phyloP scores from a whole-genome alignment of 2,797 vertebrate species.

The Mormyrops attenuatus region DNA sequence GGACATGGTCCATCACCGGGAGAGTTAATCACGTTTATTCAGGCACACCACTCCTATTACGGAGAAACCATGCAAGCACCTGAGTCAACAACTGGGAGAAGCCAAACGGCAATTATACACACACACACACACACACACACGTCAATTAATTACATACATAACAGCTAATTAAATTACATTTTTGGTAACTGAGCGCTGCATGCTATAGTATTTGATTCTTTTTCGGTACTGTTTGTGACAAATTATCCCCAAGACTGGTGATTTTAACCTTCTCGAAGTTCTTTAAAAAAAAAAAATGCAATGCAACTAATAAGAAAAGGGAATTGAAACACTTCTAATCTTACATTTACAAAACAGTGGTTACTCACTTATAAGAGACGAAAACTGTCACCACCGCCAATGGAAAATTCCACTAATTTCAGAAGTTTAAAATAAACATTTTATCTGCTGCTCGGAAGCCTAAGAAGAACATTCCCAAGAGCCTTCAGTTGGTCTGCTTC shows the following conservation, averaged over 20 bases:
- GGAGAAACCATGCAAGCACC: neutral
- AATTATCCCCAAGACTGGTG: neutral
- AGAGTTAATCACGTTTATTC: neutral
- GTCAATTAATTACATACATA: neutral
- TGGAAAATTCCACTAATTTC: conserved; percentile 61
- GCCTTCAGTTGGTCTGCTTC: conserved; percentile 49
- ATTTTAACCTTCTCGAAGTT: neutral
- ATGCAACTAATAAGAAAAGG: neutral
- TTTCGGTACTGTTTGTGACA: neutral
- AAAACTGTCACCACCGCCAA: conserved; percentile 36
- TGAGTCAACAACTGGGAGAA: neutral
- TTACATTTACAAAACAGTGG: conserved; percentile 17
- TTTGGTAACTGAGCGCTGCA: neutral
- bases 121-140: neutral
- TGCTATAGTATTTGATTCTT: neutral
- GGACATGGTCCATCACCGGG: neutral
- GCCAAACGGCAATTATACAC: neutral
- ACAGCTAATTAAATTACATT: neutral
- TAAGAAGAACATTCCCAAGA: conserved; percentile 57
- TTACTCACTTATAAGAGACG: conserved; percentile 24
- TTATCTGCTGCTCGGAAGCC: conserved; percentile 45
- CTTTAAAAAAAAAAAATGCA: neutral
- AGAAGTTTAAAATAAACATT: conserved; percentile 61
- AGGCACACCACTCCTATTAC: neutral
- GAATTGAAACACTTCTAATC: conserved; percentile 10